phyloP scores from a whole-genome alignment of 2,888 invertebrate species.

The Zaprionus obscuricornis region DNA sequence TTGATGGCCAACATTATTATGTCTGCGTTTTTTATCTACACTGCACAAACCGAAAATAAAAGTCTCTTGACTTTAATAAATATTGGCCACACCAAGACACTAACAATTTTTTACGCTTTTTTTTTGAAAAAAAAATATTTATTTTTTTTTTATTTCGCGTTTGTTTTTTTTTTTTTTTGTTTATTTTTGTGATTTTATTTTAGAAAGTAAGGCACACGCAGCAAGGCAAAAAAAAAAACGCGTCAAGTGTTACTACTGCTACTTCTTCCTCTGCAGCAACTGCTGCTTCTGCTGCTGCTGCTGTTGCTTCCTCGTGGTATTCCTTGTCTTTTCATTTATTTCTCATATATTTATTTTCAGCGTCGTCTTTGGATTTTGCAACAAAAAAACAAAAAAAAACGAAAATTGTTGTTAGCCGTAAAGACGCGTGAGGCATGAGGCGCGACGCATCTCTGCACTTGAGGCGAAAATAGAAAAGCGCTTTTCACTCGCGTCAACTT shows the following conservation, averaged over 20 bases:
- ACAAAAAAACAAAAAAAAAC: too few species aligned
- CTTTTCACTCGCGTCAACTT: conserved; percentile 67
- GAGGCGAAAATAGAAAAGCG: conserved; percentile 76
- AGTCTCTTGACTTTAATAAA: too few species aligned
- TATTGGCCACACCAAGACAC: conserved; percentile 62
- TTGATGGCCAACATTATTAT: too few species aligned
- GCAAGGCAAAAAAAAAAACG: too few species aligned
- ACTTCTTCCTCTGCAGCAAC: conserved; percentile 20
- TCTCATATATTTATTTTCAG: conserved; percentile 13
- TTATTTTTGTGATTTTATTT: conserved; percentile 43
- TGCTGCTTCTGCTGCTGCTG: conserved; percentile 27
- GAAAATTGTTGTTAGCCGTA: too few species aligned
- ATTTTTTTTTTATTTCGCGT: conserved; percentile 33
- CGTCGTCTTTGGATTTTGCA: too few species aligned
- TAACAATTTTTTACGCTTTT: conserved; percentile 75
- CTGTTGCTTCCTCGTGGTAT: conserved; percentile 13
- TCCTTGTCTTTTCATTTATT: conserved; percentile 16
- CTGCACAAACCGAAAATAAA: too few species aligned
- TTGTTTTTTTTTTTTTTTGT: background rate
- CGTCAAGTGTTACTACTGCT: conserved; percentile 56
- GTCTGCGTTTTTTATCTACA: too few species aligned
- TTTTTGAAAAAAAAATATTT: conserved; percentile 28
- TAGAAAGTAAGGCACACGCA: conserved; percentile 69
- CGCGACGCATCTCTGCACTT: conserved; percentile 54
- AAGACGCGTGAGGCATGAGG: too few species aligned